Evolutionary conservation across 2,113 vertebrate genomes (phyloP).

Genomic region (Blennius ocellaris): DNA sequence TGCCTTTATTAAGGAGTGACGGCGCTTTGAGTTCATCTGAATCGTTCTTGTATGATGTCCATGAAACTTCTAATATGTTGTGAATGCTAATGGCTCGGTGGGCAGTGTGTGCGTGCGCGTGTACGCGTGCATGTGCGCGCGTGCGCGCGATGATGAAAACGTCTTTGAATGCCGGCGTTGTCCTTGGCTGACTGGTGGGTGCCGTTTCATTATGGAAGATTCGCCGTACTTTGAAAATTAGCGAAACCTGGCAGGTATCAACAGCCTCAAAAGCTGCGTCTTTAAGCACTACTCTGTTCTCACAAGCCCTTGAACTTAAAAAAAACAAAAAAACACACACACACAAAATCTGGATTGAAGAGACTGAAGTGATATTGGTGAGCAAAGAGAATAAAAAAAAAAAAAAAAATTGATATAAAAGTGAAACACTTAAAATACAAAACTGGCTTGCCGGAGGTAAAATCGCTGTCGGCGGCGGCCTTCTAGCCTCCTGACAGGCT

Average conservation of each 20-base stretch:
- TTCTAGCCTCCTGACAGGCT: constrained; percentile 57
- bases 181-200: constrained; percentile 72
- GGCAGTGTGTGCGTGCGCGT: constrained; percentile 58
- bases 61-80: constrained; percentile 73
- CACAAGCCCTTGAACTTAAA: constrained; percentile 76
- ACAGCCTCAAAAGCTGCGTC: constrained; percentile 65
- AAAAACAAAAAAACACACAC: constrained; percentile 27
- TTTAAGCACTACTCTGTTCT: constrained; percentile 69
- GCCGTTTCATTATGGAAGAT: constrained; percentile 62
- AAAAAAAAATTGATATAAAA: constrained; percentile 64
- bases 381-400: constrained; percentile 49
- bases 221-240: constrained; percentile 74
- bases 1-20: constrained; percentile 68
- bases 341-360: constrained; percentile 52
- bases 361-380: constrained; percentile 59
- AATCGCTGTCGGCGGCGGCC: constrained; percentile 62
- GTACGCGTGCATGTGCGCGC: constrained; percentile 57
- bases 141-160: constrained; percentile 62
- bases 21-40: constrained; percentile 64
- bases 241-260: constrained; percentile 75
- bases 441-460: constrained; percentile 60
- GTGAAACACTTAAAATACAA: constrained; percentile 77
- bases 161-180: constrained; percentile 67
- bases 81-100: constrained; percentile 74
- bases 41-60: constrained; percentile 66